Conservation (phyloP, 1,140 invertebrate genomes). For the Euschistus heros region DNA sequence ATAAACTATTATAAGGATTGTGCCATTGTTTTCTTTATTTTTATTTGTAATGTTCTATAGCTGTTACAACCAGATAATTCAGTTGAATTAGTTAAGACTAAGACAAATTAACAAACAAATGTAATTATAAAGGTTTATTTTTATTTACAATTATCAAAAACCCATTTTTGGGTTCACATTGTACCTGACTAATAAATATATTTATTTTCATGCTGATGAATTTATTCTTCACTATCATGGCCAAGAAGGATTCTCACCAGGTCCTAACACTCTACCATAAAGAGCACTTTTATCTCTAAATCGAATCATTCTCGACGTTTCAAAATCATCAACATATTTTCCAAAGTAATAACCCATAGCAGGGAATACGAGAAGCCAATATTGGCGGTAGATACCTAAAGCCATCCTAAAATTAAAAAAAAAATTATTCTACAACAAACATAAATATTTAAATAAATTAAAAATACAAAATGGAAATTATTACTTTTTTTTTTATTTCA, state of each 20-base stretch:
- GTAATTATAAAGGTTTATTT: too few relatives aligned
- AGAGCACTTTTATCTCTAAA: slow-evolving; percentile 68
- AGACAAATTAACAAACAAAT: too few relatives aligned
- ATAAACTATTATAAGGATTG: too few relatives aligned
- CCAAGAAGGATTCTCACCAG: slow-evolving; percentile 60
- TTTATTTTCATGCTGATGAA: too few relatives aligned
- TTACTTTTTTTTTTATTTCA: too few relatives aligned
- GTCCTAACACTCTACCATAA: slow-evolving; percentile 51
- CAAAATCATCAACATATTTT: slow-evolving; percentile 49
- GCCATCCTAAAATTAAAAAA: slow-evolving; percentile 25
- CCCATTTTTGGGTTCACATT: too few relatives aligned
- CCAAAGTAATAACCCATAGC: slow-evolving; percentile 46
- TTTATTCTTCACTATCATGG: slow-evolving; percentile 31
- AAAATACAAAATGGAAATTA: neutral
- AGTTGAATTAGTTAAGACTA: too few relatives aligned
- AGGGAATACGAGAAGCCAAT: slow-evolving; percentile 35
- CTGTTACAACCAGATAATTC: too few relatives aligned
- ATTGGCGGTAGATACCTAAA: slow-evolving; percentile 21
- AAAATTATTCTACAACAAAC: neutral
- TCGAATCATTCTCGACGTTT: slow-evolving; percentile 52
- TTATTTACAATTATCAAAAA: too few relatives aligned
- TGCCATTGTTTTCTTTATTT: too few relatives aligned
- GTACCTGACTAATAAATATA: too few relatives aligned
- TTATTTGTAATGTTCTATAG: too few relatives aligned
- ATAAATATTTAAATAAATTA: neutral